phyloP scores from a whole-genome alignment of 2,797 vertebrate species.

The Lithobates sylvaticus region DNA sequence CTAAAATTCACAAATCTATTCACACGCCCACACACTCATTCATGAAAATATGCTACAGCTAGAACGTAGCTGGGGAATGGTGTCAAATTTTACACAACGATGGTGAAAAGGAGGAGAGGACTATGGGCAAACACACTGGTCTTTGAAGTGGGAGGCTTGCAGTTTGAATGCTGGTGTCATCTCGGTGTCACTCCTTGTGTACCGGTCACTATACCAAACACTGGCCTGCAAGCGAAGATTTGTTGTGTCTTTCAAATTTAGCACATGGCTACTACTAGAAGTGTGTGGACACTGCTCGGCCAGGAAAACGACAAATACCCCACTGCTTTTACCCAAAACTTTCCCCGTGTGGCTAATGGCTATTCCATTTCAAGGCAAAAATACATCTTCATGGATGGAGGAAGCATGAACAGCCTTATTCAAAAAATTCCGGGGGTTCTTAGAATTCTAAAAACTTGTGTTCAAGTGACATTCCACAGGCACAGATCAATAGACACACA shows the following conservation, averaged over 20 bases:
- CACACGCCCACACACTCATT: conserved; percentile 36
- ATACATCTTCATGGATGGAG: neutral
- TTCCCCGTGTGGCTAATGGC: neutral
- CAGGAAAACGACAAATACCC: neutral
- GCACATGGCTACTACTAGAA: conserved; percentile 26
- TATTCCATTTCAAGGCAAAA: conserved; percentile 16
- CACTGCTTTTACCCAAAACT: neutral
- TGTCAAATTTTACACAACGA: conserved; percentile 52
- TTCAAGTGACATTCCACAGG: too few relatives aligned
- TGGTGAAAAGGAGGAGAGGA: conserved; percentile 33
- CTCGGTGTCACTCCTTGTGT: conserved; percentile 46
- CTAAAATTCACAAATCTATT: neutral
- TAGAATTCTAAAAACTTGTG: too few relatives aligned
- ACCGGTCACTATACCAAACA: conserved; percentile 25
- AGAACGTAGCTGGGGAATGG: conserved; percentile 48
- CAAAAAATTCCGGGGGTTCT: neutral
- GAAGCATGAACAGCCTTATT: neutral
- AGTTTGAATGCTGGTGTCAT: conserved; percentile 56
- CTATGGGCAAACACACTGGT: conserved; percentile 25
- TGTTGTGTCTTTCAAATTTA: conserved; percentile 23
- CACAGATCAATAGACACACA: too few relatives aligned
- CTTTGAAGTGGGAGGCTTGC: conserved; percentile 53
- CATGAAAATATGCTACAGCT: conserved; percentile 40
- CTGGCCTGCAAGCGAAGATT: conserved; percentile 7
- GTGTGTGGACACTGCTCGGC: conserved; percentile 22